Percentiles rank a stretch among this genome's conserved stretches.
Evolutionary conservation across 2,888 invertebrate genomes (phyloP).

Genomic region (Torymus auratus): DNA sequence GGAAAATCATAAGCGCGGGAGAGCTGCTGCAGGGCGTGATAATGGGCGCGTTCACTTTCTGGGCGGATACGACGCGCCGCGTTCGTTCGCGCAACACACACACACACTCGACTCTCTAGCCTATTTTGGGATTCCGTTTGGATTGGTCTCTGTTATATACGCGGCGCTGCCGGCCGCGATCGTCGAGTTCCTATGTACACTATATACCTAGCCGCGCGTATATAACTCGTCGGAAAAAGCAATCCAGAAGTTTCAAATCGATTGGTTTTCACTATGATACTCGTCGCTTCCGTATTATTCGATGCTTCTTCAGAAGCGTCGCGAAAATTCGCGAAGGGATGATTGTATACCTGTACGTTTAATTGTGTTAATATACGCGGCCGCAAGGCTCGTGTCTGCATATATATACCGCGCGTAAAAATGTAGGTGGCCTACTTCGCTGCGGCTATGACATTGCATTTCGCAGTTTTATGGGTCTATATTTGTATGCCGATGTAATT

Average conservation of each 20-base stretch:
- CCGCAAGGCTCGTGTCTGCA: neutral
- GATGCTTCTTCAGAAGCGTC: too few species aligned
- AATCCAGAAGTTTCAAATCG: neutral
- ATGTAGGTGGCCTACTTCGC: conserved; percentile 45
- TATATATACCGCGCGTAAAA: conserved; percentile 8
- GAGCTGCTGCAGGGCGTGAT: conserved; percentile 6
- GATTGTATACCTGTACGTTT: too few species aligned
- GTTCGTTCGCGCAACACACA: too few species aligned
- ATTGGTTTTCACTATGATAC: neutral
- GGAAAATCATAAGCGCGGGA: conserved; percentile 8
- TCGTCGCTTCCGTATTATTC: neutral
- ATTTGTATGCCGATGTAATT: conserved; percentile 39
- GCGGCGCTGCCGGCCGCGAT: conserved; percentile 1
- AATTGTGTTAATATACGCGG: neutral
- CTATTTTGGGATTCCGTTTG: conserved; percentile 31
- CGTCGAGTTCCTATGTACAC: neutral
- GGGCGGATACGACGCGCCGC: neutral
- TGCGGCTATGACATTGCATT: conserved; percentile 40
- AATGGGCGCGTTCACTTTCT: conserved; percentile 9
- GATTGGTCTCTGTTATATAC: neutral
- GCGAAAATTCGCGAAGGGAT: too few species aligned
- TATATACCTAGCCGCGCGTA: neutral
- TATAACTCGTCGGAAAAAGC: neutral
- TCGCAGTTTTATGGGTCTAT: conserved; percentile 37
- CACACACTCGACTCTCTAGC: neutral